A percentile compares a stretch with the other conserved stretches of the same genome.
phyloP scores from a whole-genome alignment of 2,113 vertebrate species.

The Oxygymnocypris stewartii region DNA sequence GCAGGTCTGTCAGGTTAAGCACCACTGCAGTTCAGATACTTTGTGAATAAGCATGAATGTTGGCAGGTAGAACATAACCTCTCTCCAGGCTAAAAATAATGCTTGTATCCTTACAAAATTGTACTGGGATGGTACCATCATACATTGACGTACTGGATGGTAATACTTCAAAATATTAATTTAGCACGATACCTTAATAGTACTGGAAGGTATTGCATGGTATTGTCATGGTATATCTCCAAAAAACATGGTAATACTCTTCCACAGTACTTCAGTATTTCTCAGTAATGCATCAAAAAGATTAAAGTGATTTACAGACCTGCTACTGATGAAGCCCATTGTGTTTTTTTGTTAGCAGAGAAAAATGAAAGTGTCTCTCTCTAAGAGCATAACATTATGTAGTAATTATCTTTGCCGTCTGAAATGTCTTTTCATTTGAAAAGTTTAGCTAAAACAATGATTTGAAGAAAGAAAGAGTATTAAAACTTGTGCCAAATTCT shows the following conservation, averaged over 20 bases:
- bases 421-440: background rate
- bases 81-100: background rate
- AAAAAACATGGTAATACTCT: background rate
- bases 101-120: background rate
- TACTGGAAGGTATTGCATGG: background rate
- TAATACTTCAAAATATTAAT: background rate
- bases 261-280: background rate
- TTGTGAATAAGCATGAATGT: constrained; percentile 46
- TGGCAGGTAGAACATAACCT: constrained; percentile 45
- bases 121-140: background rate
- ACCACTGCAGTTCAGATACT: constrained; percentile 47
- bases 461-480: background rate
- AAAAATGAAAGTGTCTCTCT: background rate
- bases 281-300: background rate
- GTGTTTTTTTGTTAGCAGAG: background rate
- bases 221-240: background rate
- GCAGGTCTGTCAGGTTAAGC: constrained; percentile 49
- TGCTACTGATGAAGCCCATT: background rate
- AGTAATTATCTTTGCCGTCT: background rate
- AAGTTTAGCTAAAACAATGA: background rate
- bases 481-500: background rate
- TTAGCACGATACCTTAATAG: background rate
- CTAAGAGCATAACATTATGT: background rate
- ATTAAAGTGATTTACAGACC: background rate
- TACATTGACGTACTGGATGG: background rate